These are phyloP conservation scores for Limosa lapponica DNA, from an alignment of 2,797 vertebrate genomes.

Conservation along the genomic window DNA sequence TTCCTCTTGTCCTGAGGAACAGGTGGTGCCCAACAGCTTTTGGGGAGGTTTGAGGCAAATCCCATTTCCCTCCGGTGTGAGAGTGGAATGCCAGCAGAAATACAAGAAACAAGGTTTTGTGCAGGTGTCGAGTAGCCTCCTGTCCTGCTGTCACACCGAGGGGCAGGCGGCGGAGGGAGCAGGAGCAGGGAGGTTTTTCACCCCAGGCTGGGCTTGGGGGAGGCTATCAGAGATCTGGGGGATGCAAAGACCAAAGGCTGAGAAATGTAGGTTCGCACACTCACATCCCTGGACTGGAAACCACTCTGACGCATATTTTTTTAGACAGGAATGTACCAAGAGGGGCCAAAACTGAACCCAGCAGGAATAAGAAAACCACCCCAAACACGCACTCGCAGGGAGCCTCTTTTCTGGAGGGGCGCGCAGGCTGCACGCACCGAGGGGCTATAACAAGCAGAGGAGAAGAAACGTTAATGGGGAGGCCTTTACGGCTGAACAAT, in stretches of 20 bases:
- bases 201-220: too few relatives aligned
- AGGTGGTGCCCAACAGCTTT: fast-evolving
- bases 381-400: fast-evolving
- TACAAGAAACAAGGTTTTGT: fast-evolving
- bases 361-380: background rate
- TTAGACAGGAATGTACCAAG: background rate
- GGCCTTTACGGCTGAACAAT: background rate
- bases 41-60: background rate
- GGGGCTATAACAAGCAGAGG: background rate
- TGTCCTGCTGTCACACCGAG: fast-evolving
- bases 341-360: background rate
- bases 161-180: fast-evolving
- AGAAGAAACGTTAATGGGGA: background rate
- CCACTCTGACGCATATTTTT: fast-evolving
- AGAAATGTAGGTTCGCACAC: fast-evolving
- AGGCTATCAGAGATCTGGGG: too few relatives aligned
- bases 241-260: background rate
- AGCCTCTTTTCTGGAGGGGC: background rate
- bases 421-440: background rate
- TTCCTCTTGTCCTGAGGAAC: too few relatives aligned
- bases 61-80: fast-evolving
- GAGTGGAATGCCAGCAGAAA: background rate
- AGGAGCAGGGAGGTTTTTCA: background rate
- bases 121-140: background rate
- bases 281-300: background rate